Percentiles rank a stretch among this genome's conserved stretches.
Conservation (phyloP, 1,140 invertebrate species). For the Drosophila sucinea region DNA sequence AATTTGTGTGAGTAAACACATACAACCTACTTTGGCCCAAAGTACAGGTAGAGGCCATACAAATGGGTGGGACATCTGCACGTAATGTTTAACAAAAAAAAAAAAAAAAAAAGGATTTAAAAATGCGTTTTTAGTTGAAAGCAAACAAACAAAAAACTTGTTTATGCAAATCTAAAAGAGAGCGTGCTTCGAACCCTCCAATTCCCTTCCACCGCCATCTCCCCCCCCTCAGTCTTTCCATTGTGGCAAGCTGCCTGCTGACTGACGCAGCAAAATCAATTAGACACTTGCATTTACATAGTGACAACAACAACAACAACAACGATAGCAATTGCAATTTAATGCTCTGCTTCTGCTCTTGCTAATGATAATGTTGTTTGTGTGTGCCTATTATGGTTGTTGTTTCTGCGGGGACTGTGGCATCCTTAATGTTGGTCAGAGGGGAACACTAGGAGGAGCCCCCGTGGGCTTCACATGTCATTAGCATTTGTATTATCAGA, state of each 20-base stretch:
- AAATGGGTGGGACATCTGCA: conserved; percentile 54
- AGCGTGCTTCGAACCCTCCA: not conserved
- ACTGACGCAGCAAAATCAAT: conserved; percentile 68
- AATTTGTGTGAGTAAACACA: conserved; percentile 74
- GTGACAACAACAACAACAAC: conserved; percentile 28
- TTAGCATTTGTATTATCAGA: conserved; percentile 66
- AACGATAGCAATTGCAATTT: conserved; percentile 64
- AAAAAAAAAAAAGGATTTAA: conserved; percentile 53
- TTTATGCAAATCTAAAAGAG: conserved; percentile 15
- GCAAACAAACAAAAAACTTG: conserved; percentile 29
- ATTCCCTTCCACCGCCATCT: not conserved
- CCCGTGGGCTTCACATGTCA: conserved; percentile 43
- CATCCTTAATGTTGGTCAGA: not conserved
- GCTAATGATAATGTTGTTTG: conserved; percentile 77
- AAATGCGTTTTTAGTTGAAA: conserved; percentile 53
- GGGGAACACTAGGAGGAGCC: not conserved
- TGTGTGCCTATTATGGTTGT: conserved; percentile 66
- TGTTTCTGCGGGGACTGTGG: conserved; percentile 35
- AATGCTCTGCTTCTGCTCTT: conserved; percentile 54
- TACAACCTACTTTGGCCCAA: conserved; percentile 18
- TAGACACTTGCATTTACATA: conserved; percentile 65
- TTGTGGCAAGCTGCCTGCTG: conserved; percentile 25
- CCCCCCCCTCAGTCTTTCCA: conserved; percentile 37
- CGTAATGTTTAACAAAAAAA: conserved; percentile 54
- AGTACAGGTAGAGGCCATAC: conserved; percentile 37